Evolutionary conservation across 2,888 invertebrate genomes (phyloP), one percentile per base, ranked within the genome.

Genomic region (Latrodectus hesperus): DNA sequence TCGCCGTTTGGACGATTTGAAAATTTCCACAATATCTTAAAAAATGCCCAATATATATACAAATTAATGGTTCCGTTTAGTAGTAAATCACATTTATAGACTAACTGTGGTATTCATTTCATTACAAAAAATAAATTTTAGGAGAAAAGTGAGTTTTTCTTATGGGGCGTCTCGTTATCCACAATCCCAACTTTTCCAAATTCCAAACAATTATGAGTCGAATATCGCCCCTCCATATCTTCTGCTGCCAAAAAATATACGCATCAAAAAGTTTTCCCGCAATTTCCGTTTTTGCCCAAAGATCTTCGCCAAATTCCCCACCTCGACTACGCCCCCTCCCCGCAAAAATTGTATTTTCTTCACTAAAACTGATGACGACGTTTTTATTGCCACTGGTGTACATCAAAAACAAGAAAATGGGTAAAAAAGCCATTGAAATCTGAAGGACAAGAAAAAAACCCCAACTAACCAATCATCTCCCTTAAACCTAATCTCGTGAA

Each of bases 361-460:
- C 71, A 51, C 17, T 60, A 64, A 80, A 80, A 80, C 72, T 80
- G 79, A 80, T 80, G 79, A 80, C 75, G 74, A 82, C 75, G 82
- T 55, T 82, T 75, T 68, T 82, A 82, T 82, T 82, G 73, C 82
- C n/a, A 55, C 70, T 60, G 16, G 60, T 60, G 60, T 60, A 60
- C 60, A 60, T 60, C 60, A 11, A 60, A 60, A 60, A 60, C 60
- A 60, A 60, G 60, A n/a, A 60, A 12, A 60, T 12, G 16, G 16
- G 38, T 14, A 55, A 60, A 60, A 60, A 60, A 60, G 12, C 60
- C 60, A 12, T 60, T n/a, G 14, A 60, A 60, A 60, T 16, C 60
- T 60, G 10, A 9, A 60, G 14, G 60, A 14, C 14, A 60, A 60
- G 55, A 60, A 60, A 60, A 60, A 16, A 60, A 0, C 6, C 22